phyloP scores from a whole-genome alignment of 64 coral and sea anemone species.

The Cladopsammia gracilis region DNA sequence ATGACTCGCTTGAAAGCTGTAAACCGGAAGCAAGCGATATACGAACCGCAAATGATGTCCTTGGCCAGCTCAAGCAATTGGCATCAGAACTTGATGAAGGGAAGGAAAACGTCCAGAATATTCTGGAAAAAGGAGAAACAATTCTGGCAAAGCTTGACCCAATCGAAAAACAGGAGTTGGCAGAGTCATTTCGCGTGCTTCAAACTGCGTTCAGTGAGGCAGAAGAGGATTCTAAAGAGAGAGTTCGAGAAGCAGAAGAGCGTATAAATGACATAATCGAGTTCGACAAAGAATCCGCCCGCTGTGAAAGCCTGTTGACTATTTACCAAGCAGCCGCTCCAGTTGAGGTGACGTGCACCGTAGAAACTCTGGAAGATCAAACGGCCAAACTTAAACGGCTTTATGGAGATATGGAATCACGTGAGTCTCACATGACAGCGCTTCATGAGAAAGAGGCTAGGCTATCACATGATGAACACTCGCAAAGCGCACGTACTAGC shows the following conservation, averaged over 20 bases:
- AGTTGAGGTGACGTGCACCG: constrained; percentile 52
- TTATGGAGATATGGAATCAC: constrained; percentile 77
- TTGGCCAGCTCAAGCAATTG: constrained; percentile 70
- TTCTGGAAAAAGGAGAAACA: constrained; percentile 56
- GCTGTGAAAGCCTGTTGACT: constrained; percentile 77
- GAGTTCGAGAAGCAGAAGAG: constrained; percentile 35
- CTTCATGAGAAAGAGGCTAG: constrained; percentile 48
- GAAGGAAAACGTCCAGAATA: constrained; percentile 47
- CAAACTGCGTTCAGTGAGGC: constrained; percentile 32
- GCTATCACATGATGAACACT: constrained; percentile 8
- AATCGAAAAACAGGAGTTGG: constrained; percentile 33
- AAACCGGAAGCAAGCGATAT: constrained; percentile 40
- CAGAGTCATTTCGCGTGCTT: constrained; percentile 37
- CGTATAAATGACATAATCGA: constrained; percentile 57
- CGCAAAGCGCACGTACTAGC: not conserved
- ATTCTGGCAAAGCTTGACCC: constrained; percentile 57
- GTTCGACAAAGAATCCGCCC: constrained; percentile 72
- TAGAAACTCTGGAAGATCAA: constrained; percentile 81
- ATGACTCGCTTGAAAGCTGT: not conserved
- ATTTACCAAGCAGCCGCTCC: constrained; percentile 86
- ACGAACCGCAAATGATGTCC: constrained; percentile 41
- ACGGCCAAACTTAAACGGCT: constrained; percentile 81
- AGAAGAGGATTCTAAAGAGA: not conserved
- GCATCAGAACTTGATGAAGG: constrained; percentile 67
- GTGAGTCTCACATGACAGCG: constrained; percentile 63